Conservation (phyloP, 2,797 vertebrate genomes). For the Centroberyx gerrardi region DNA sequence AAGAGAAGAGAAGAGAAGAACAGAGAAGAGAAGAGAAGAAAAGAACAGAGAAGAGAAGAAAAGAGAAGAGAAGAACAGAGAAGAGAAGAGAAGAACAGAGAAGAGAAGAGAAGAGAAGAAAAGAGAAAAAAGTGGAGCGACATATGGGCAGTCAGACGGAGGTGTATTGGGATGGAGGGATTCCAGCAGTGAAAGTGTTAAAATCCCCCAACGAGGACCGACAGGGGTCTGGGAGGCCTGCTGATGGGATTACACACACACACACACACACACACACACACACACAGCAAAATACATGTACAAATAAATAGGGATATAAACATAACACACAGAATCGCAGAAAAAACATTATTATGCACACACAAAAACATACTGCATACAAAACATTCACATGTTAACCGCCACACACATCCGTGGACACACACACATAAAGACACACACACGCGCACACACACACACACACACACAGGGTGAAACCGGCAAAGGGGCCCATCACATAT, state of each 20-base stretch:
- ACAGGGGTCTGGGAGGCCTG: slow-evolving; percentile 64
- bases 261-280: slow-evolving; percentile 42
- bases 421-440: slow-evolving; percentile 23
- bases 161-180: slow-evolving; percentile 76
- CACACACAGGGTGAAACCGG: slow-evolving; percentile 27
- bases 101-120: slow-evolving; percentile 12
- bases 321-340: slow-evolving; percentile 16
- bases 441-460: slow-evolving; percentile 6
- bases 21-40: not conserved
- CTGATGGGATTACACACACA: slow-evolving; percentile 56
- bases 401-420: not conserved
- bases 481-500: slow-evolving; percentile 63
- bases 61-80: not conserved
- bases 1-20: not conserved
- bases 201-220: slow-evolving; percentile 66
- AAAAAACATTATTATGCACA: slow-evolving; percentile 10
- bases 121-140: slow-evolving; percentile 17
- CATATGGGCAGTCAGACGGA: slow-evolving; percentile 77
- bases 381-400: not conserved
- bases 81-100: slow-evolving; percentile 1
- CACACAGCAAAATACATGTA: not conserved
- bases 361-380: slow-evolving; percentile 1
- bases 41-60: not conserved
- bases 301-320: not conserved
- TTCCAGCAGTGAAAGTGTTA: slow-evolving; percentile 82